Base-by-base conservation (phyloP, 2,797 vertebrate species). In the Meriones psammophilus region DNA sequence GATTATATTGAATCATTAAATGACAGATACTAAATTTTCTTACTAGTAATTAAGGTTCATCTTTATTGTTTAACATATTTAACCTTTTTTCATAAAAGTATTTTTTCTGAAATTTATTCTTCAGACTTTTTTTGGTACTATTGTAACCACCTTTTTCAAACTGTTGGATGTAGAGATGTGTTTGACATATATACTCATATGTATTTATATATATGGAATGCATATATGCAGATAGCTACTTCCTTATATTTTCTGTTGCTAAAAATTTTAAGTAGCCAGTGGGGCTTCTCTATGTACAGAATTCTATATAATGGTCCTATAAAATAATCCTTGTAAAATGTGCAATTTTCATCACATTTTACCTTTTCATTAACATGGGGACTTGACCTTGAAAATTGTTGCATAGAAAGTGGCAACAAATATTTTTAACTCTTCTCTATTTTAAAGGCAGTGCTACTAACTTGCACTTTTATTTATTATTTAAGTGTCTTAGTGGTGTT, bases 1-100 rank as follows among this genome's bases (percentile, higher is more conserved):
- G 71, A 66, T 85, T 92, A 5, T 86, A 54, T 94, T 81, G 12
- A 62, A 81, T 88, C 9, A 69, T 71, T 91, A 84, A 80, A 42
- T 96, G 74, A 76, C 33, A 69, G 36, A 89, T 58, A 79, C 26
- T 92, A n/a, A 88, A 13, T 89, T 92, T 94, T 89, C 60, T 60
- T 77, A 28, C 58, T 18, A 74, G 56, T 88, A 88, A 88, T 46
- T 76, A 88, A 76, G 10, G n/a, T 17, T 69, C 33, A 33, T 89
- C 26, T 33, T 80, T 73, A 10, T 91, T 93, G 68, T 68, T 73
- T 73, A 73, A 39, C 58, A 54, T 80, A 71, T 60, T 88, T 79
- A 69, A 56, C 17, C 46, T 68, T 90, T 92, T 69, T 74, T 15
- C 18, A 36, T 87, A 28, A 62, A 78, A 76, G 30, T n/a, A 39